Conservation (phyloP, 1,140 invertebrate species). For the Calephelis nemesis region DNA sequence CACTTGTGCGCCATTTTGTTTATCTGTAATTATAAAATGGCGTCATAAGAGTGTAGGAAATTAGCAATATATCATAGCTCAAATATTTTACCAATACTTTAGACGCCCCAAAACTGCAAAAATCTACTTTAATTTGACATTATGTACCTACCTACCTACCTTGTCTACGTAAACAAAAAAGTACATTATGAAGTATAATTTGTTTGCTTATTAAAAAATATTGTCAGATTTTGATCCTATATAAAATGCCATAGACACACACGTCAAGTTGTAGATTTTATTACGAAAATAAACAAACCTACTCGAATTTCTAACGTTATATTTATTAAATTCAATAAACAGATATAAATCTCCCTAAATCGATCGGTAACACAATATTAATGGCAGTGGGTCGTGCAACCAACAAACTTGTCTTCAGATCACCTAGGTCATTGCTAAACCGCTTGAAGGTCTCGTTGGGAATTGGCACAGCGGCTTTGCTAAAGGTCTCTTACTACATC, state of each 20-base stretch:
- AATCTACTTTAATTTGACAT: too few species aligned
- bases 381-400: constrained; percentile 19
- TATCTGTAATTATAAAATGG: constrained; percentile 19
- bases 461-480: constrained; percentile 30
- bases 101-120: too few species aligned
- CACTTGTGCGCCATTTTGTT: constrained; percentile 30
- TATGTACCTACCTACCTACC: too few species aligned
- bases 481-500: constrained; percentile 6
- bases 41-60: background rate
- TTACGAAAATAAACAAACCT: background rate
- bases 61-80: too few species aligned
- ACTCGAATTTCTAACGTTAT: background rate
- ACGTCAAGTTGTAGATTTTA: too few species aligned
- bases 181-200: too few species aligned
- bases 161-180: too few species aligned
- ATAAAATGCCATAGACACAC: too few species aligned
- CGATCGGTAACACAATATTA: constrained; percentile 9
- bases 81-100: too few species aligned
- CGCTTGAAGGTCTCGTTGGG: constrained; percentile 27
- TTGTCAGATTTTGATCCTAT: too few species aligned
- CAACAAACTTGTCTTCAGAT: constrained; percentile 22
- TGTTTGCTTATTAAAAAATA: too few species aligned
- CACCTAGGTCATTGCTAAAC: constrained; percentile 31
- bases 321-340: background rate
- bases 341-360: constrained; percentile 12